Percentiles rank a stretch among this genome's conserved stretches.
These are phyloP conservation scores for Falco novaeseelandiae DNA, from an alignment of 2,797 vertebrate genomes.

Conservation along the genomic window DNA sequence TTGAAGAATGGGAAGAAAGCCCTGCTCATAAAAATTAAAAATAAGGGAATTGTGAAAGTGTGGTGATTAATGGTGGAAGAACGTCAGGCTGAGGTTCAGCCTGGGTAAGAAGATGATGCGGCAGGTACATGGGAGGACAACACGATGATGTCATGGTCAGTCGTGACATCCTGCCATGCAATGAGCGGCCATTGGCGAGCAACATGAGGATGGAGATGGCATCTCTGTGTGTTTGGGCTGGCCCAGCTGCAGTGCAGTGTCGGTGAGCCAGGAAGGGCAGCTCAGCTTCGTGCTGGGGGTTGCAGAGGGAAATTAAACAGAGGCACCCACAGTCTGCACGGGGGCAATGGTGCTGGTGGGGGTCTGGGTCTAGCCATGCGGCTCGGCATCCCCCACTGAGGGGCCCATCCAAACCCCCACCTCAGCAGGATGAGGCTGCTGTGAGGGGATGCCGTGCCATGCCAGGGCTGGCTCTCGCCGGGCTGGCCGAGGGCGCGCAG, in stretches of 20 bases:
- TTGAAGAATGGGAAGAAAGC: not conserved
- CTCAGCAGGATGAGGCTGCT: not conserved
- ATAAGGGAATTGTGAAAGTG: not conserved
- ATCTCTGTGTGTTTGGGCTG: not conserved
- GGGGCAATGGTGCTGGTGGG: accelerated
- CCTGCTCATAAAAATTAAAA: not conserved
- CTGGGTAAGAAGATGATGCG: not conserved
- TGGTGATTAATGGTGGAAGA: not conserved
- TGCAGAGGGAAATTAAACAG: not conserved
- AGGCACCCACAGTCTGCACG: accelerated
- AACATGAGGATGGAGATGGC: accelerated
- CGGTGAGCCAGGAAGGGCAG: not conserved
- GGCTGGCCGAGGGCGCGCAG: not conserved
- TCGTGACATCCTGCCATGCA: not conserved
- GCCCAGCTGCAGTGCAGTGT: not conserved
- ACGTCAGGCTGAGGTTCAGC: not conserved
- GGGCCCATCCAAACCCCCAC: not conserved
- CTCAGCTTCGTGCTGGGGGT: not conserved
- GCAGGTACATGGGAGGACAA: accelerated
- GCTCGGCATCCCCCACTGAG: not conserved
- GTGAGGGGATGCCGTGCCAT: accelerated
- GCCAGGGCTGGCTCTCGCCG: not conserved
- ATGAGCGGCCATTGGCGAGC: accelerated
- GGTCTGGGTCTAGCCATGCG: accelerated
- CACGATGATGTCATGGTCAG: not conserved